These are phyloP conservation scores for Sebastiscus albofasciatus DNA, from an alignment of 2,797 vertebrate species.

Conservation along the genomic window DNA sequence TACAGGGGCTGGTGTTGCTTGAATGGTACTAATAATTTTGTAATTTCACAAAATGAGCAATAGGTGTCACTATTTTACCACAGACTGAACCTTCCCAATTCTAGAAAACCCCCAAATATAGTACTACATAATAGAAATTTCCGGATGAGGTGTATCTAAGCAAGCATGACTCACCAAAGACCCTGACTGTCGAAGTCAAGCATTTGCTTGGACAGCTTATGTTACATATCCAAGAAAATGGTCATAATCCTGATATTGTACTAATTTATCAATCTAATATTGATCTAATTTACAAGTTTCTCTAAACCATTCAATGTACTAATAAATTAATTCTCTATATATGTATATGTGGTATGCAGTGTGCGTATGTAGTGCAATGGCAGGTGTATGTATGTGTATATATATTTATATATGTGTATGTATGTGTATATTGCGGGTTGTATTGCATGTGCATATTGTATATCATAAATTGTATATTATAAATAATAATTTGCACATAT, in stretches of 20 bases:
- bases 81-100: not conserved
- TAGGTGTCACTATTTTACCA: slow-evolving; percentile 15
- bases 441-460: too few relatives aligned
- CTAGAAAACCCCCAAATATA: not conserved
- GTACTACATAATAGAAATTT: not conserved
- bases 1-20: too few relatives aligned
- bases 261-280: not conserved
- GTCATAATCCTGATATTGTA: not conserved
- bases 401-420: too few relatives aligned
- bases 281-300: not conserved
- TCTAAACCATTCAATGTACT: not conserved
- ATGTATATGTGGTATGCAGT: too few relatives aligned
- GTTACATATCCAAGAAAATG: not conserved
- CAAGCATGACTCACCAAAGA: not conserved
- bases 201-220: not conserved
- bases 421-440: too few relatives aligned
- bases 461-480: too few relatives aligned
- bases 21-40: not conserved
- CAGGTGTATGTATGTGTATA: too few relatives aligned
- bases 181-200: not conserved
- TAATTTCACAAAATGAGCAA: not conserved
- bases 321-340: not conserved
- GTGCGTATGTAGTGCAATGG: too few relatives aligned
- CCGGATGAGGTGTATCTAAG: not conserved
- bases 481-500: too few relatives aligned